Evolutionary conservation across 2,797 vertebrate species (phyloP).

Genomic region (Phrynocephalus guinanensis): DNA sequence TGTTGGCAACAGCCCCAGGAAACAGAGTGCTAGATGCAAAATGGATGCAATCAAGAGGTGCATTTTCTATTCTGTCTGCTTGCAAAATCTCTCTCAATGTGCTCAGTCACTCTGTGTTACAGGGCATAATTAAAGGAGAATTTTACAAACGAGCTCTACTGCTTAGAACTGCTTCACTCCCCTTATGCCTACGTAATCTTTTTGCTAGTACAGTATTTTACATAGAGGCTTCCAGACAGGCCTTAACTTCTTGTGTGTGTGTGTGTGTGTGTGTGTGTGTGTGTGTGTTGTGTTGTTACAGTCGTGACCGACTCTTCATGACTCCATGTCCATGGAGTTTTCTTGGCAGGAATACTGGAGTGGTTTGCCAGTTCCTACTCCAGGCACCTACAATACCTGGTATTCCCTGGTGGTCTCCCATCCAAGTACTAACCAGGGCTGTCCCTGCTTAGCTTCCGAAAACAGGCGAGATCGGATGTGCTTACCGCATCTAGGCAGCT

Average conservation of each 20-base stretch:
- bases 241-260: background rate
- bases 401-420: no score
- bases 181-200: slow-evolving; percentile 4
- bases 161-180: slow-evolving; percentile 17
- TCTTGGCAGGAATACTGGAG: no score
- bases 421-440: no score
- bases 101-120: slow-evolving; percentile 31
- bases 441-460: no score
- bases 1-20: slow-evolving; percentile 50
- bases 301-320: no score
- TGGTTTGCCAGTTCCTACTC: no score
- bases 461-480: no score
- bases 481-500: no score
- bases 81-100: slow-evolving; percentile 5
- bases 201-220: slow-evolving; percentile 6
- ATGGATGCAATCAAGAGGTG: slow-evolving; percentile 23
- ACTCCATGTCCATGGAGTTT: no score
- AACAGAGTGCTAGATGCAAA: slow-evolving; percentile 44
- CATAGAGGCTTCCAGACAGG: slow-evolving; percentile 7
- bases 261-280: no score
- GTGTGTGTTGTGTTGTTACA: no score
- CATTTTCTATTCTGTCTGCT: slow-evolving; percentile 48
- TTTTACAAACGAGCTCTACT: slow-evolving; percentile 15
- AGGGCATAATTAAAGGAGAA: slow-evolving; percentile 16
- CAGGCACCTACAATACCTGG: no score